phyloP scores from a whole-genome alignment of 2,113 vertebrate genomes.

The Heliornis fulica region DNA sequence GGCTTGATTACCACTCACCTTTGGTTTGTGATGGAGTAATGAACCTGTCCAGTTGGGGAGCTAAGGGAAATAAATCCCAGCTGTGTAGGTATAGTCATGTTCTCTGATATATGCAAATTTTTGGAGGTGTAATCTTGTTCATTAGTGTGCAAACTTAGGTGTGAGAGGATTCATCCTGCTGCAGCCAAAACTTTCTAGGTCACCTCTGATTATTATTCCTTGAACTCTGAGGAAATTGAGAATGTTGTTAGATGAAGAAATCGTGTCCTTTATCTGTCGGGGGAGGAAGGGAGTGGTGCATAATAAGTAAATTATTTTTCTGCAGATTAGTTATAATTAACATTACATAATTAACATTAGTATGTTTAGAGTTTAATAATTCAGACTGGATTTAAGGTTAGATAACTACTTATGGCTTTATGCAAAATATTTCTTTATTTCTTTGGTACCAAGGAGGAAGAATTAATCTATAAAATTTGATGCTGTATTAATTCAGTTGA shows the following conservation, averaged over 20 bases:
- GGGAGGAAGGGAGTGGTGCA: accelerated
- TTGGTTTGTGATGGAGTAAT: neutral
- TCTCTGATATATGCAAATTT: neutral
- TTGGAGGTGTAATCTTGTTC: neutral
- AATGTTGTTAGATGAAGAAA: neutral
- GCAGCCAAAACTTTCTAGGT: neutral
- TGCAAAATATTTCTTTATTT: neutral
- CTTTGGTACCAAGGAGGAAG: neutral
- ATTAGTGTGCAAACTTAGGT: neutral
- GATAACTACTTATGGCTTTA: neutral
- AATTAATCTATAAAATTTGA: neutral
- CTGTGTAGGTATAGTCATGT: neutral
- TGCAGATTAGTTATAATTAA: neutral
- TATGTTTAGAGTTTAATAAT: neutral
- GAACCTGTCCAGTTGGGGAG: neutral
- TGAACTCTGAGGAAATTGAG: neutral
- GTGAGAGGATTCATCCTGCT: neutral
- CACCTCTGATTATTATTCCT: neutral
- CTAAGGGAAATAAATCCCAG: neutral
- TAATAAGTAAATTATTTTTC: neutral
- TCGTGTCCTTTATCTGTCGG: neutral
- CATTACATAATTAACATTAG: too few relatives aligned
- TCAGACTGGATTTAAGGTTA: neutral
- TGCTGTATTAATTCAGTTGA: neutral
- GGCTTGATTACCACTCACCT: neutral